Evolutionary conservation across 2,888 invertebrate species (phyloP).

Genomic region (Schizotus pectinicornis): DNA sequence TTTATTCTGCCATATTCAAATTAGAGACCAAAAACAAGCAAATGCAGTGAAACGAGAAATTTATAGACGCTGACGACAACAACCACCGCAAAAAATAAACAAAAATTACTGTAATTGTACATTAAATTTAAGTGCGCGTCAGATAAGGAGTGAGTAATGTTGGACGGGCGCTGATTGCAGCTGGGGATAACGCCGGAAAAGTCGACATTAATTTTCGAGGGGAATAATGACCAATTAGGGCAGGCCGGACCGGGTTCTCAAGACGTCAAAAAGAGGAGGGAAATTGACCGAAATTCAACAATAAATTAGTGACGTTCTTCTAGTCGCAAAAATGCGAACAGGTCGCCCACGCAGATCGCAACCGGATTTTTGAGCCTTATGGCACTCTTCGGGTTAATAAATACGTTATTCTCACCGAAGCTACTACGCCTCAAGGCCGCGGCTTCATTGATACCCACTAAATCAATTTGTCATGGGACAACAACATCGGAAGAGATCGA

Average conservation of each 20-base stretch:
- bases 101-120: conserved; percentile 18
- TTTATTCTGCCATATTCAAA: conserved; percentile 33
- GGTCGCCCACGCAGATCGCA: not conserved
- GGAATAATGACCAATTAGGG: too few relatives aligned
- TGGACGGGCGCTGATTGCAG: conserved; percentile 5
- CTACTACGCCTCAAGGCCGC: conserved; percentile 20
- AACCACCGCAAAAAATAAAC: conserved; percentile 13
- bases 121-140: conserved; percentile 16
- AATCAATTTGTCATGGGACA: conserved; percentile 38
- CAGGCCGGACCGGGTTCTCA: too few relatives aligned
- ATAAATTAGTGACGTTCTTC: not conserved
- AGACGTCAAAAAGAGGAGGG: too few relatives aligned
- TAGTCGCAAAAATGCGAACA: too few relatives aligned
- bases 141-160: conserved; percentile 18
- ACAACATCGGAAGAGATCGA: conserved; percentile 14
- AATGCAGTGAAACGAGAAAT: conserved; percentile 27
- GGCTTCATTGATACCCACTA: conserved; percentile 21
- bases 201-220: conserved; percentile 3
- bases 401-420: conserved; percentile 1
- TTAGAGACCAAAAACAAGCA: conserved; percentile 21
- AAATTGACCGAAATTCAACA: not conserved
- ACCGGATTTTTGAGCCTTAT: not conserved
- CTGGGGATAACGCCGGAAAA: conserved; percentile 10
- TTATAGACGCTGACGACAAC: conserved; percentile 30
- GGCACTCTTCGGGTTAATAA: not conserved